Evolutionary conservation across 2,113 vertebrate genomes (phyloP), one percentile per base, ranked within the genome.

Genomic region (Ptychochromis oligacanthus): DNA sequence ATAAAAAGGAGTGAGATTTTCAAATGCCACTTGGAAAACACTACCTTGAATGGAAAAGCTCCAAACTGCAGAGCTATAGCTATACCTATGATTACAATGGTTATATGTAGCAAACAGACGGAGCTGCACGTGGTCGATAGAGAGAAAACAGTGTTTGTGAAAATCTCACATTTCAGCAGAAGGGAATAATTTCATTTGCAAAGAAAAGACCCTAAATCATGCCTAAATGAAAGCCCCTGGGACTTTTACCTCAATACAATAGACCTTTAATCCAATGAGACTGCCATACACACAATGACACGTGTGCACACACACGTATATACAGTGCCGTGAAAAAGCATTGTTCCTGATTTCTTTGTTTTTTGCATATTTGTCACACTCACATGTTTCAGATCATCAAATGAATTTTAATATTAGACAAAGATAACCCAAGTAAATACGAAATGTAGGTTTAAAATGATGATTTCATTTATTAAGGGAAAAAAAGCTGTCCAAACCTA

Each of bases 141-240:
- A 81, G 87, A 52, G 70, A 57, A 84, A 79, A 89, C 82, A 34
- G 34, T 36, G 80, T 84, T 85, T 87, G 96, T 96, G 94, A 89
- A 96, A 97, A 95, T 80, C 94, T 89, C 92, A 93, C 94, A 87
- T 86, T 90, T 84, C 81, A 70, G 79, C 36, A 18, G 87, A 96
- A 95, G 93, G 92, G 90, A 95, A 94, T 96, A 95, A 96, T 96
- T 96, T 96, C 93, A 95, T 95, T 95, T 96, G 94, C 90, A 93
- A 95, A 95, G 94, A 95, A 94, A 95, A 95, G 94, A 95, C 91
- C 95, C 95, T 95, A 95, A 96, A 96, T 96, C 95, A 89, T 91
- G 95, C 94, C 93, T 82, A 96, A 97, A 97, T 96, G 96, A 96
- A 97, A 96, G 94, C 96, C 96, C 95, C 91, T 92, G 92, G 95